phyloP scores from a whole-genome alignment of 1,140 invertebrate species.

The Drosophila albomicans region DNA sequence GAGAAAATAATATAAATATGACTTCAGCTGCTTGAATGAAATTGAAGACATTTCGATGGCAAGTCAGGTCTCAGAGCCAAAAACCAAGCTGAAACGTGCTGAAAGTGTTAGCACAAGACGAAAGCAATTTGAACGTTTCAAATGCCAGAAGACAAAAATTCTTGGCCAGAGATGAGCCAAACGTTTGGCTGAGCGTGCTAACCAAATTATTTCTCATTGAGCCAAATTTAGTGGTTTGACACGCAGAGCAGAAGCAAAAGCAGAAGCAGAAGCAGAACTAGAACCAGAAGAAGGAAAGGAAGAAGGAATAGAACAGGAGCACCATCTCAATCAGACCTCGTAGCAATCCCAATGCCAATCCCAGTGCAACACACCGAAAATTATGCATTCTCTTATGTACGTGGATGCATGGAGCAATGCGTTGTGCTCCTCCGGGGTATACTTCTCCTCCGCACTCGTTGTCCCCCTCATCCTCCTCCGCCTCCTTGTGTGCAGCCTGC shows the following conservation, averaged over 20 bases:
- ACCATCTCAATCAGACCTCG: slow-evolving; percentile 30
- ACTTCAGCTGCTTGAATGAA: neutral
- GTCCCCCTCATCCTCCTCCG: neutral
- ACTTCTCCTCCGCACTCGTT: neutral
- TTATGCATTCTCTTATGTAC: slow-evolving; percentile 40
- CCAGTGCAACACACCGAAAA: slow-evolving; percentile 24
- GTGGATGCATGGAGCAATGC: slow-evolving; percentile 12
- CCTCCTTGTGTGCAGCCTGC: neutral
- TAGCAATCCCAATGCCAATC: slow-evolving; percentile 8
- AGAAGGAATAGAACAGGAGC: neutral
- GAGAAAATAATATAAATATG: slow-evolving; percentile 38
- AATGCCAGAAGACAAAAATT: slow-evolving; percentile 37
- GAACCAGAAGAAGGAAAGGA: neutral
- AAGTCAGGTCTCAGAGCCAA: slow-evolving; percentile 37
- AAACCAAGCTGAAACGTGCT: slow-evolving; percentile 37
- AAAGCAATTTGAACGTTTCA: slow-evolving; percentile 37
- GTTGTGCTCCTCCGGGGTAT: neutral
- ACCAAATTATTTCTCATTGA: slow-evolving; percentile 67
- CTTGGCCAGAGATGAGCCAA: slow-evolving; percentile 29
- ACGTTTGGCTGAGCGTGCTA: slow-evolving; percentile 40
- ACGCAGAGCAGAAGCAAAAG: slow-evolving; percentile 19
- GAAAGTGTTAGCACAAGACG: slow-evolving; percentile 40
- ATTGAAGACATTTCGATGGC: slow-evolving; percentile 41
- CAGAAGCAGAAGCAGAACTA: neutral
- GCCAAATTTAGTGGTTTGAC: slow-evolving; percentile 42